Evolutionary conservation across 1,140 invertebrate genomes (phyloP).

Genomic region (Hyposmocoma kahamanoa): DNA sequence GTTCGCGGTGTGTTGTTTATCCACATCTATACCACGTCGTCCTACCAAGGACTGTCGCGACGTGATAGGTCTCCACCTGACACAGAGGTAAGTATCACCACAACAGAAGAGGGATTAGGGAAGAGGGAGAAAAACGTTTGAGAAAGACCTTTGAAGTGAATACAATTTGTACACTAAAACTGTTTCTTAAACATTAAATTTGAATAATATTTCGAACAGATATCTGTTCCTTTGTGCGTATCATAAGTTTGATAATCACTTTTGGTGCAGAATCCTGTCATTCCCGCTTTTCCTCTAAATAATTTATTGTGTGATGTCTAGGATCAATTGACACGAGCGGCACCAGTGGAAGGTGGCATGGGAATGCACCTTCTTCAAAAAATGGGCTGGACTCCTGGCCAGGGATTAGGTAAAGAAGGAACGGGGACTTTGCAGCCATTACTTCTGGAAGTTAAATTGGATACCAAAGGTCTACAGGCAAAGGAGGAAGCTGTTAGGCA

Average conservation of each 20-base stretch:
- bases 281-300: too few species aligned
- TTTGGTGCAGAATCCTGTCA: too few species aligned
- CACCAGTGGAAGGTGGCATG: constrained; percentile 92
- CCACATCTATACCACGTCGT: constrained; percentile 27
- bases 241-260: too few species aligned
- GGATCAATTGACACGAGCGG: constrained; percentile 90
- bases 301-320: constrained; percentile 72
- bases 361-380: constrained; percentile 97
- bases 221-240: too few species aligned
- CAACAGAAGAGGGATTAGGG: not conserved
- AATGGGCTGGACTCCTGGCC: constrained; percentile 98
- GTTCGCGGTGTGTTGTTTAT: constrained; percentile 35
- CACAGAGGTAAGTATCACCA: constrained; percentile 50
- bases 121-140: too few species aligned
- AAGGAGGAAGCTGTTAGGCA: constrained; percentile 77
- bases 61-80: constrained; percentile 34
- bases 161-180: too few species aligned
- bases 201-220: too few species aligned
- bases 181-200: too few species aligned
- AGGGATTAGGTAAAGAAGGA: constrained; percentile 95
- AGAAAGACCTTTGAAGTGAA: too few species aligned
- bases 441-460: constrained; percentile 92
- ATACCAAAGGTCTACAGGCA: constrained; percentile 89
- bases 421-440: constrained; percentile 92
- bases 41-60: constrained; percentile 16